phyloP scores from a whole-genome alignment of 2,113 vertebrate species.

The Ceyx margarethae region DNA sequence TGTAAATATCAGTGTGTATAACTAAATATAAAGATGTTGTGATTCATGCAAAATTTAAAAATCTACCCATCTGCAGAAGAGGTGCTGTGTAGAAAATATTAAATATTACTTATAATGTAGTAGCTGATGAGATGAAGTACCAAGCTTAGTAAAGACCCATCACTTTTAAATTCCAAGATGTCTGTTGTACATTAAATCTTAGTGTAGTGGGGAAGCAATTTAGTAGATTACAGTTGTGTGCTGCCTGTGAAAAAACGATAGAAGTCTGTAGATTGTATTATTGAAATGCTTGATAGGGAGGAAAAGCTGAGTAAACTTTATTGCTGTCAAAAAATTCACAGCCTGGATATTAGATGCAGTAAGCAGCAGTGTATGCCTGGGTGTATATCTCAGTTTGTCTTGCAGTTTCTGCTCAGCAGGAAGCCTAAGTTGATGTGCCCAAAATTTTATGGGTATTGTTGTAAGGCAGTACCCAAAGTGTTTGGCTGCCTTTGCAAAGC shows the following conservation, averaged over 20 bases:
- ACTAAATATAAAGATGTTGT: not conserved
- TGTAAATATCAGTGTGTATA: not conserved
- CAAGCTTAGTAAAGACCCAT: not conserved
- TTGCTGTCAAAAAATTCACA: not conserved
- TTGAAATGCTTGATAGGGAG: not conserved
- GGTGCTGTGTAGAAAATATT: slow-evolving; percentile 4
- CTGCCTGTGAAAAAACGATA: slow-evolving; percentile 9
- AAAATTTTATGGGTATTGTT: not conserved
- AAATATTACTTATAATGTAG: not conserved
- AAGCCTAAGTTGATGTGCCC: not conserved
- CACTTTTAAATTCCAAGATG: not conserved
- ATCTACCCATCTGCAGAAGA: not conserved
- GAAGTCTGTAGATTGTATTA: not conserved
- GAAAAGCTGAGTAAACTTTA: slow-evolving; percentile 25
- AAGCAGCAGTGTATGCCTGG: fast-evolving
- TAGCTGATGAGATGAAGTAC: slow-evolving; percentile 4
- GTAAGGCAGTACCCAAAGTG: not conserved
- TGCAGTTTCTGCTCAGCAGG: not conserved
- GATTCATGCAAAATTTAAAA: not conserved
- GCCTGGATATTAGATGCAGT: not conserved
- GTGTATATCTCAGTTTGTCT: not conserved
- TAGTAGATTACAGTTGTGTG: not conserved
- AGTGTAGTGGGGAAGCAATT: not conserved
- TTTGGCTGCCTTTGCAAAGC: slow-evolving; percentile 1
- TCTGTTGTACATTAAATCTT: not conserved